Percentiles rank a stretch among this genome's conserved stretches.
Conservation (phyloP, 1,140 invertebrate species). For the Parapsyche elsis region DNA sequence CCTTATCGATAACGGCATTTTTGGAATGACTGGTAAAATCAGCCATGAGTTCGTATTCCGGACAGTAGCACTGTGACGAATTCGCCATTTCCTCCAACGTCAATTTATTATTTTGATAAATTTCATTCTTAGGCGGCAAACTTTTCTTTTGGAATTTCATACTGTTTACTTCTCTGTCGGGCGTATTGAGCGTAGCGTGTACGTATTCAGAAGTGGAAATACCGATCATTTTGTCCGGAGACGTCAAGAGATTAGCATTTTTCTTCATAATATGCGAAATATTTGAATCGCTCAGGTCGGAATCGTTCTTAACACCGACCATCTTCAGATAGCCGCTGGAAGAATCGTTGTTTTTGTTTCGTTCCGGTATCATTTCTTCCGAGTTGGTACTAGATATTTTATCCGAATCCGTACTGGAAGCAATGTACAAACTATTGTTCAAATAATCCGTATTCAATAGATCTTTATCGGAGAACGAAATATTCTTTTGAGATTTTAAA, state of each 20-base stretch:
- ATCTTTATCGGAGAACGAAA: constrained; percentile 51
- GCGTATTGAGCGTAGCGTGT: neutral
- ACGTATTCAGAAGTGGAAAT: constrained; percentile 60
- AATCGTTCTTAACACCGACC: constrained; percentile 60
- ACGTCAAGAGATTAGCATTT: constrained; percentile 50
- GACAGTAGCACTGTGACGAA: constrained; percentile 56
- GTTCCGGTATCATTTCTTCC: constrained; percentile 61
- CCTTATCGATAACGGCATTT: neutral
- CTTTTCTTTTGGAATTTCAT: too few species aligned
- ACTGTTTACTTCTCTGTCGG: neutral
- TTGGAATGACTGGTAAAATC: constrained; percentile 62
- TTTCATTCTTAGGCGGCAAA: neutral
- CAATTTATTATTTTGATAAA: constrained; percentile 4
- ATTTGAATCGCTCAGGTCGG: neutral
- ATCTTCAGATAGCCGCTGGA: constrained; percentile 64
- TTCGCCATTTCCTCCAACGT: constrained; percentile 41
- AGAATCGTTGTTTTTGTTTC: constrained; percentile 60
- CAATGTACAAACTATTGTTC: constrained; percentile 56
- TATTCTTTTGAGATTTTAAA: constrained; percentile 55
- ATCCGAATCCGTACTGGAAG: constrained; percentile 63
- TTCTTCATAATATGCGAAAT: neutral
- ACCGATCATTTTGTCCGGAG: neutral
- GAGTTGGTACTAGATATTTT: constrained; percentile 58
- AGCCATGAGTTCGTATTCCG: constrained; percentile 65
- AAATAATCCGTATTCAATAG: constrained; percentile 56